Base-by-base conservation (phyloP, 2,888 invertebrate species). In the Calliphora vomitoria region DNA sequence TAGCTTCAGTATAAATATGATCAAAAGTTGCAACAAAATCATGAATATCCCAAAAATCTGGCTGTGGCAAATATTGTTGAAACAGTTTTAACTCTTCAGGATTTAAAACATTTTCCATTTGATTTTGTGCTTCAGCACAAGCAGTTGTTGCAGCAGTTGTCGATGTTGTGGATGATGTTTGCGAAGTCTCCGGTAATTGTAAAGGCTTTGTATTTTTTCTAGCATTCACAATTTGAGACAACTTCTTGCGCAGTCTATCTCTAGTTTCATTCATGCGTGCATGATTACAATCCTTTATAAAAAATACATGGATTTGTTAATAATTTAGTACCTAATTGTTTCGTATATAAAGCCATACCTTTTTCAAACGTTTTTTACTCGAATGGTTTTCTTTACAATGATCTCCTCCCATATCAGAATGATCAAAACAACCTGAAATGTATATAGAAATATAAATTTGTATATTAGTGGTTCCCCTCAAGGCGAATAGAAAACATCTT, bases 261-360 rank as follows among this genome's bases (percentile, higher is more conserved):
- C 94, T 92, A 5, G 94, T 94, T 89, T 94, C 94, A 82, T 93
- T 94, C 84, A 92, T 93, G 10, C 94, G 92, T 0, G 92, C 93
- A 89, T 94, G 93, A 89, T 91, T 93, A 85, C 93, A 93, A 86
- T 94, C 93, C 91, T 92, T 69, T 3, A 38, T 31, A 0, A 60
- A 38, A 68, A 15, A n/a, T 3, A 69, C 25, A 3, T 35, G n/a
- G 4, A n/a, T 44, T 1, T 8, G 4, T 41, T 38, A 20, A 44
- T 38, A 15, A 68, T 8, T 53, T 13, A 64, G 64, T 38, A 38
- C 1, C 35, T 41, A 58, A 13, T 53, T 53, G 18, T 53, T 53
- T 53, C 4, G 13, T 44, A 44, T 13, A 44, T 44, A 44, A 13
- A 44, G 4, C 4, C 68, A 72, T 86, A 91, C 91, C 90, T 93